Evolutionary conservation across 2,797 vertebrate species (phyloP).

Genomic region (Oryzias sinensis): DNA sequence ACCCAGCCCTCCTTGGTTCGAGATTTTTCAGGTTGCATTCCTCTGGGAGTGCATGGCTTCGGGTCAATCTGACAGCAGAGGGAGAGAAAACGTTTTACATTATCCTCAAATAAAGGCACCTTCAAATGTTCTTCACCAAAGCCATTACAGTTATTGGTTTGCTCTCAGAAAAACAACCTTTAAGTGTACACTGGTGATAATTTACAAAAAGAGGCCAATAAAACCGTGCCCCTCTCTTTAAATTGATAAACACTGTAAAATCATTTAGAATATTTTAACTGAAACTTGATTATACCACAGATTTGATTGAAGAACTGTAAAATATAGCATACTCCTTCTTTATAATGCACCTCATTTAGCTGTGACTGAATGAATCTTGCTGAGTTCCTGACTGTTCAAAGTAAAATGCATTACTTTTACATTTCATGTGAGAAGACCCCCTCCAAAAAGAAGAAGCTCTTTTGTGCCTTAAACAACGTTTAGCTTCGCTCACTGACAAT

Average conservation of each 20-base stretch:
- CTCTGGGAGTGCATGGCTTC: slow-evolving; percentile 98
- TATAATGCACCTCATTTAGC: neutral
- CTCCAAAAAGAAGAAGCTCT: slow-evolving; percentile 17
- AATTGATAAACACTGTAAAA: slow-evolving; percentile 11
- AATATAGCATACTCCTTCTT: neutral
- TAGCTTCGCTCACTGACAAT: slow-evolving; percentile 20
- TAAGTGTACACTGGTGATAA: slow-evolving; percentile 12
- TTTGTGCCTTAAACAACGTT: slow-evolving; percentile 38
- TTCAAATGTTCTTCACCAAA: slow-evolving; percentile 41
- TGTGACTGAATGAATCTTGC: slow-evolving; percentile 45
- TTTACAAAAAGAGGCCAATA: slow-evolving; percentile 13
- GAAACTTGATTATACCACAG: neutral
- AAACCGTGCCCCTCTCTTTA: slow-evolving; percentile 2
- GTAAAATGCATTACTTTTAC: slow-evolving; percentile 3
- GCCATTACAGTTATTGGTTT: slow-evolving; percentile 13
- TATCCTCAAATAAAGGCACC: slow-evolving; percentile 55
- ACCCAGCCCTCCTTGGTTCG: slow-evolving; percentile 98
- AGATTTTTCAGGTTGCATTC: slow-evolving; percentile 97
- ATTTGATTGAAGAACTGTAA: slow-evolving; percentile 1
- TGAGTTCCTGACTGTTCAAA: slow-evolving; percentile 23
- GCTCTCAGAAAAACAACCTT: slow-evolving; percentile 1
- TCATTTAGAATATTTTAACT: slow-evolving; percentile 4
- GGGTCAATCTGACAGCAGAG: slow-evolving; percentile 89
- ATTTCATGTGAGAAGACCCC: slow-evolving; percentile 26
- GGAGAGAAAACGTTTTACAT: slow-evolving; percentile 48